A percentile compares a stretch with the other conserved stretches of the same genome.
These are phyloP conservation scores for Chironomus tepperi DNA, from an alignment of 1,140 invertebrate species.

Conservation along the genomic window DNA sequence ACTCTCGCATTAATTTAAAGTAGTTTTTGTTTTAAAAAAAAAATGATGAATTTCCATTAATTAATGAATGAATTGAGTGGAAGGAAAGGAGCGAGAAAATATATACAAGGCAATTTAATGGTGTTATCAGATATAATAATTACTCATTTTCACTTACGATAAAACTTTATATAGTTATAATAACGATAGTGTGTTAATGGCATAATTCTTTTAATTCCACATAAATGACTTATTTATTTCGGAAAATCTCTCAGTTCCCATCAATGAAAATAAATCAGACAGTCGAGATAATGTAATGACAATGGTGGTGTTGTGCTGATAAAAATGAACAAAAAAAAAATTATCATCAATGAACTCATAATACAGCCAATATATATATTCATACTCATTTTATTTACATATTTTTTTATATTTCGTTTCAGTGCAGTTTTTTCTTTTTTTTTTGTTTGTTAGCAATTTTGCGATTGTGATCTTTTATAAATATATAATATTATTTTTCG, in stretches of 20 bases:
- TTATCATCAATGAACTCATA: too few species aligned
- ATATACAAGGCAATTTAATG: not conserved
- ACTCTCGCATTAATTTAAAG: not conserved
- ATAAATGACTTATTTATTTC: not conserved
- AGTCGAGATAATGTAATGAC: not conserved
- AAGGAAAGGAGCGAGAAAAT: not conserved
- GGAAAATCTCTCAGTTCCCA: not conserved
- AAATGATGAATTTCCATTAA: constrained; percentile 2
- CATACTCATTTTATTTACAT: too few species aligned
- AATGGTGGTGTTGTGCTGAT: not conserved
- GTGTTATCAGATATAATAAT: not conserved
- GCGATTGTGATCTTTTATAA: too few species aligned
- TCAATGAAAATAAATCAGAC: not conserved
- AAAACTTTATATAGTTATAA: not conserved
- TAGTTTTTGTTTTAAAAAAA: not conserved
- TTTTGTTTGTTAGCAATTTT: too few species aligned
- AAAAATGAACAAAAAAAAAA: not conserved
- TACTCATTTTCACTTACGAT: not conserved
- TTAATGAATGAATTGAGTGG: not conserved
- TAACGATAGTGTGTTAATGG: not conserved
- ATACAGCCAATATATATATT: too few species aligned
- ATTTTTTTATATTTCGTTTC: too few species aligned
- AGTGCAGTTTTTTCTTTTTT: too few species aligned
- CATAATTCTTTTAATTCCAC: not conserved
- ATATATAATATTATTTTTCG: too few species aligned